These are phyloP conservation scores for Ctenosaura bakeri DNA, from an alignment of 2,797 vertebrate species.

Conservation along the genomic window DNA sequence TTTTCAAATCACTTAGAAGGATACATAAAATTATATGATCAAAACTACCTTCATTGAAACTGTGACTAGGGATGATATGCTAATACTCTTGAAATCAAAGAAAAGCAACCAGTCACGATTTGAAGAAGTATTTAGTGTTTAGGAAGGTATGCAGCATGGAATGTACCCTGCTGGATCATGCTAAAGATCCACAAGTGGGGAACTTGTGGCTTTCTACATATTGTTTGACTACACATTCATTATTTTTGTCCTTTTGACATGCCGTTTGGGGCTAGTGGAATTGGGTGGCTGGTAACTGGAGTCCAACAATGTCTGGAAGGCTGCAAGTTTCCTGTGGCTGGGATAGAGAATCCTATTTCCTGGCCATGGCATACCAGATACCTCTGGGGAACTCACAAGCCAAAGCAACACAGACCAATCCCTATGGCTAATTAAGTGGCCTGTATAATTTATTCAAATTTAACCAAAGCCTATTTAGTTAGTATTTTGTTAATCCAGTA, in stretches of 20 bases:
- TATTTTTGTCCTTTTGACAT: not conserved
- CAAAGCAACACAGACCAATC: not conserved
- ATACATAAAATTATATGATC: not conserved
- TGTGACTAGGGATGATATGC: not conserved
- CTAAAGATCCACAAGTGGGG: not conserved
- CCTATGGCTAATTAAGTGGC: not conserved
- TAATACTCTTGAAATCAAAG: slow-evolving; percentile 5
- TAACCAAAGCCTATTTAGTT: not conserved
- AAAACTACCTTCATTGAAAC: not conserved
- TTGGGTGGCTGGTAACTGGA: not conserved
- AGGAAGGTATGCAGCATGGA: not conserved
- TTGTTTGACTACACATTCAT: not conserved
- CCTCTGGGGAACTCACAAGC: not conserved
- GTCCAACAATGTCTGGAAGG: not conserved
- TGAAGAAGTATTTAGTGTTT: not conserved
- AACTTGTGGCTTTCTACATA: not conserved
- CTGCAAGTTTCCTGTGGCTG: not conserved
- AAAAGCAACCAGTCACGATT: not conserved
- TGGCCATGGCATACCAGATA: too few relatives aligned
- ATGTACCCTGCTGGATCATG: not conserved
- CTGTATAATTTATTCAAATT: not conserved
- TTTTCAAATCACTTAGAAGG: not conserved
- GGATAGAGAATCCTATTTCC: not conserved
- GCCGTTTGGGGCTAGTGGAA: not conserved
- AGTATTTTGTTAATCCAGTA: not conserved